These are phyloP conservation scores for Solen grandis DNA, from an alignment of 1,140 invertebrate genomes.

Conservation along the genomic window DNA sequence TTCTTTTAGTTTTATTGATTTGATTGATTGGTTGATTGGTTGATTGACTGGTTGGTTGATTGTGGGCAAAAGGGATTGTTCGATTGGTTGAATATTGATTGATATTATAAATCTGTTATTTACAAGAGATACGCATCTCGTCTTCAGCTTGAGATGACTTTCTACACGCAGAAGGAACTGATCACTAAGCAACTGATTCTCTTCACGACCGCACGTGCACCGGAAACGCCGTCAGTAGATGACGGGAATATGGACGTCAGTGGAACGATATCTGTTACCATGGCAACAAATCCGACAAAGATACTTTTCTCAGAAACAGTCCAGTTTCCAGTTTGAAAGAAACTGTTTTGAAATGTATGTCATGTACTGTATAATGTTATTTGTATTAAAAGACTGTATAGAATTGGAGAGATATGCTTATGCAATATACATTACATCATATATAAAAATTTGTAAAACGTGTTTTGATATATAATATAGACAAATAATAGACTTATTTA, in stretches of 20 bases:
- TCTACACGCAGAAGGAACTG: slow-evolving; percentile 40
- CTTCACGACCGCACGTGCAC: neutral
- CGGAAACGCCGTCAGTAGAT: neutral
- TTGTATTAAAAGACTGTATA: no score
- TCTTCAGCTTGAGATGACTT: slow-evolving; percentile 25
- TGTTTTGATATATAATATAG: no score
- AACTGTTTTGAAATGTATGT: no score
- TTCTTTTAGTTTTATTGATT: neutral
- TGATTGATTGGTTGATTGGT: neutral
- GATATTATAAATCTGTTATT: neutral
- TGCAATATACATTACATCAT: no score
- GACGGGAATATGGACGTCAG: neutral
- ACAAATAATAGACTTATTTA: no score
- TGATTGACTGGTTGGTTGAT: neutral
- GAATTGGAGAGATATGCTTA: no score
- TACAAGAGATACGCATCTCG: neutral
- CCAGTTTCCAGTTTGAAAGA: neutral
- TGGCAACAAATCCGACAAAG: slow-evolving; percentile 13
- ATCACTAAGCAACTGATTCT: slow-evolving; percentile 16
- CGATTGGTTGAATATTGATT: neutral
- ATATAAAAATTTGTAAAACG: no score
- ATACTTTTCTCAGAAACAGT: slow-evolving; percentile 34
- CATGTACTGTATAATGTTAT: no score
- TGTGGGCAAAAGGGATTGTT: neutral
- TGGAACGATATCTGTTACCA: neutral